These are phyloP conservation scores for Scyliorhinus canicula DNA, from an alignment of 2,797 vertebrate species.

Conservation along the genomic window DNA sequence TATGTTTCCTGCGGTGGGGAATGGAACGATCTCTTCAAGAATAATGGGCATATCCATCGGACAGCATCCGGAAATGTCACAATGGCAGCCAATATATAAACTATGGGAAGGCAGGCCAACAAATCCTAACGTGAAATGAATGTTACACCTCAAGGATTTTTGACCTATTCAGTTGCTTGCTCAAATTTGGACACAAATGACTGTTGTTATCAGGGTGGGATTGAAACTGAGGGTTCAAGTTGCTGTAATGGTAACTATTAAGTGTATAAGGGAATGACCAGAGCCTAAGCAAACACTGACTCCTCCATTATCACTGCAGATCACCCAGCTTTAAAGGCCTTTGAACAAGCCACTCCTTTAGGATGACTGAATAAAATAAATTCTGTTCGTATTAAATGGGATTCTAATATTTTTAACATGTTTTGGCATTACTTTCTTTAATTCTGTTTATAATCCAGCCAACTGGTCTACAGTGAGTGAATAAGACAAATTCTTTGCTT, in stretches of 20 bases:
- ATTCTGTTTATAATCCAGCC: conserved; percentile 3
- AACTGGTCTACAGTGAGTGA: background rate
- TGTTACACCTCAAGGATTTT: background rate
- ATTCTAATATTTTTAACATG: conserved; percentile 12
- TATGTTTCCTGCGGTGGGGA: background rate
- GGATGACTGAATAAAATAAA: conserved; percentile 3
- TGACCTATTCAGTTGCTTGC: background rate
- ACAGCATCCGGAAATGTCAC: background rate
- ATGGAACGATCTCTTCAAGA: background rate
- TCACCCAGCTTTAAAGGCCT: background rate
- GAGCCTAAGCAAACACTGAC: background rate
- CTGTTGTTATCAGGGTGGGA: background rate
- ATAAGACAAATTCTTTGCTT: conserved; percentile 21
- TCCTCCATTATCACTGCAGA: background rate
- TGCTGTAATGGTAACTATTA: background rate
- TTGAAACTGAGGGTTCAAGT: background rate
- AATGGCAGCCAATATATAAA: background rate
- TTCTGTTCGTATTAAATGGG: background rate
- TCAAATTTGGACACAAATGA: no score
- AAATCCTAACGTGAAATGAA: background rate
- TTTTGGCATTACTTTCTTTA: conserved; percentile 14
- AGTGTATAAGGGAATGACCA: no score
- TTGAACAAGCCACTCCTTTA: background rate
- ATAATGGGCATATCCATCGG: background rate
- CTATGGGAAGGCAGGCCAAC: background rate